phyloP scores from a whole-genome alignment of 1,140 invertebrate species.

The Pseudachorutes palmiensis region DNA sequence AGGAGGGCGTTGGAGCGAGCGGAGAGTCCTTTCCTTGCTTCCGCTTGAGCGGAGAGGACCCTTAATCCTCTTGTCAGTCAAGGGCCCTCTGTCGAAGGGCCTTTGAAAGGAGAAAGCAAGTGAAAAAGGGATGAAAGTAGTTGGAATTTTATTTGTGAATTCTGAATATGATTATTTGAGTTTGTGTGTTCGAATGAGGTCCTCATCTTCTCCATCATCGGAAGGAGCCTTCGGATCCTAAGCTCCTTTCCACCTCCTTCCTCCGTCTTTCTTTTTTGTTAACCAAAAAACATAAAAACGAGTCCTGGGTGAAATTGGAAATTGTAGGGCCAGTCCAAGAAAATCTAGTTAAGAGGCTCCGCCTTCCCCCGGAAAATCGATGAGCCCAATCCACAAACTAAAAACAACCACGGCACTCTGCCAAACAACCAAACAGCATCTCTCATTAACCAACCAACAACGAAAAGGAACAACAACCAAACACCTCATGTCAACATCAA shows the following conservation, averaged over 20 bases:
- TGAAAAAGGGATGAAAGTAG: background rate
- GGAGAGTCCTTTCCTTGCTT: background rate
- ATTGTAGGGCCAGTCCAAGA: conserved; percentile 40
- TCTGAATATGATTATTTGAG: background rate
- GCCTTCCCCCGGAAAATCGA: conserved; percentile 38
- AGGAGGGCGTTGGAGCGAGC: too few species aligned
- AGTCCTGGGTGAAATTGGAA: conserved; percentile 40
- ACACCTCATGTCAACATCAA: too few species aligned
- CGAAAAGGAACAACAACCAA: too few species aligned
- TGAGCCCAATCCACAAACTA: conserved; percentile 39
- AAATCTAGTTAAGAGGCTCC: conserved; percentile 40
- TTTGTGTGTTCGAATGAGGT: background rate
- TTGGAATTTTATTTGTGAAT: background rate
- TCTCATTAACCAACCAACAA: too few species aligned
- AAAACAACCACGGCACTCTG: too few species aligned
- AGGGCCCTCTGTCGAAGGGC: too few species aligned
- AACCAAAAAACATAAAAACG: conserved; percentile 39
- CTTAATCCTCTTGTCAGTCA: too few species aligned
- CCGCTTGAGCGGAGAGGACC: background rate
- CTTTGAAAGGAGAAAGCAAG: background rate
- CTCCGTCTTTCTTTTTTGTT: background rate
- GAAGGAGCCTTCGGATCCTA: conserved; percentile 24
- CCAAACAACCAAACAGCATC: too few species aligned
- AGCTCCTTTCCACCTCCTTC: conserved; percentile 18
- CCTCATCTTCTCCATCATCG: conserved; percentile 26